These are phyloP conservation scores for Endotricha flammealis DNA, from an alignment of 2,888 invertebrate genomes.

Conservation along the genomic window DNA sequence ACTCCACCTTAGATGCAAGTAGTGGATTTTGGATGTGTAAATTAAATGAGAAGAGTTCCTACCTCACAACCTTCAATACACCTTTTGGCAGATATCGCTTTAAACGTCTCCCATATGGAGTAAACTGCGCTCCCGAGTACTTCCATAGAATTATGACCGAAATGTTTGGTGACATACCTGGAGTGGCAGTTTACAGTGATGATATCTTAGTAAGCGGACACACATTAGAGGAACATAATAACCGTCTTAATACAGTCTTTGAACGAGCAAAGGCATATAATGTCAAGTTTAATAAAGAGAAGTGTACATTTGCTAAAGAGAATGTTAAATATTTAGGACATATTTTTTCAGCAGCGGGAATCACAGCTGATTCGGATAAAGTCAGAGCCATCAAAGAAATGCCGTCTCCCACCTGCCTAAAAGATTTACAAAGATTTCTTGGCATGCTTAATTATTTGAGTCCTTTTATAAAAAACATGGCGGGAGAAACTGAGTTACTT, in stretches of 20 bases:
- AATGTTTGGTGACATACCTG: conserved; percentile 16
- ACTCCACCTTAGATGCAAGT: conserved; percentile 18
- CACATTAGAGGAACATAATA: conserved; percentile 13
- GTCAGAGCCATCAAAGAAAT: conserved; percentile 17
- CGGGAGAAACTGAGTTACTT: conserved; percentile 1
- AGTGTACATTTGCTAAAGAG: conserved; percentile 16
- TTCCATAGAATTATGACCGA: conserved; percentile 20
- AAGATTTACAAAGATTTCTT: conserved; percentile 13
- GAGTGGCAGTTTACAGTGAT: conserved; percentile 16
- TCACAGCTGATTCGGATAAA: conserved; percentile 16
- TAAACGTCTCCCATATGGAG: conserved; percentile 17
- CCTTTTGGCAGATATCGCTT: conserved; percentile 19
- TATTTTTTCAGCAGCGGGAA: conserved; percentile 14
- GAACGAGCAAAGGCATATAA: conserved; percentile 14
- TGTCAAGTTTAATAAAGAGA: conserved; percentile 18
- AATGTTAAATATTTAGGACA: conserved; percentile 20
- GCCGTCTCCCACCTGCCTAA: conserved; percentile 10
- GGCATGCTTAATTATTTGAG: conserved; percentile 17
- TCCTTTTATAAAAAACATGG: conserved; percentile 13
- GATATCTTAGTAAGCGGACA: conserved; percentile 13
- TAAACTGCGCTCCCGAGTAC: conserved; percentile 16
- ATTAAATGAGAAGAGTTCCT: conserved; percentile 9
- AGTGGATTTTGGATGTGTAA: conserved; percentile 18
- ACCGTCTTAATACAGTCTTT: conserved; percentile 11
- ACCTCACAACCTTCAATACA: conserved; percentile 14